Evolutionary conservation across 2,113 vertebrate species (phyloP).

Genomic region (Amphiprion percula): DNA sequence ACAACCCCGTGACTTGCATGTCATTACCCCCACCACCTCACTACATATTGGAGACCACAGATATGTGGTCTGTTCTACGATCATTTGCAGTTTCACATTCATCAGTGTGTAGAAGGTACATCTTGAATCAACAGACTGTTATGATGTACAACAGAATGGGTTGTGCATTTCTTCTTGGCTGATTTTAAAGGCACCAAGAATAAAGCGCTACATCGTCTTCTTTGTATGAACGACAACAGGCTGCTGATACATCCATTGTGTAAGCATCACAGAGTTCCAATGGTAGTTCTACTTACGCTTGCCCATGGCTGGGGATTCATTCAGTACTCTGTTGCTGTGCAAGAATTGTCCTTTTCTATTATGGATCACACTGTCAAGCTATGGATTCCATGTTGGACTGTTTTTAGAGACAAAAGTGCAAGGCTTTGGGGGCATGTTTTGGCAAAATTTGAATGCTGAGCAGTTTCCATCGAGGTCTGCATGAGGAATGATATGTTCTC

Average conservation of each 20-base stretch:
- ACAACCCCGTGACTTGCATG: too few species aligned
- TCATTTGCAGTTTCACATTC: too few species aligned
- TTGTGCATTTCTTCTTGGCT: neutral
- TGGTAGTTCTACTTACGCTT: neutral
- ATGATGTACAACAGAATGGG: neutral
- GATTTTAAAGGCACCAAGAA: neutral
- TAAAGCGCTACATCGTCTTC: neutral
- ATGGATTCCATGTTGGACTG: conserved; percentile 32
- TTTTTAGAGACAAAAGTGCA: conserved; percentile 35
- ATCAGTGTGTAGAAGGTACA: too few species aligned
- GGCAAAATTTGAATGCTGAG: conserved; percentile 52
- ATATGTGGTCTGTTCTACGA: too few species aligned
- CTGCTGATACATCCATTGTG: neutral
- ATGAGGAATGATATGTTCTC: conserved; percentile 33
- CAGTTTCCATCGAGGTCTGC: conserved; percentile 37
- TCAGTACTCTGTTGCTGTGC: conserved; percentile 1
- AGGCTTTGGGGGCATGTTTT: conserved; percentile 48
- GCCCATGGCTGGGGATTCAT: neutral
- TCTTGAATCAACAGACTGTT: too few species aligned
- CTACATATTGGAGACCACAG: too few species aligned
- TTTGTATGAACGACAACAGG: neutral
- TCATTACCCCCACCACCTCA: too few species aligned
- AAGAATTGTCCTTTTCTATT: conserved; percentile 35
- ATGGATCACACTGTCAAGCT: conserved; percentile 20
- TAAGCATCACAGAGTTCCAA: neutral